A percentile compares a stretch with the other conserved stretches of the same genome.
These are phyloP conservation scores for Acanthococcus lagerstroemiae DNA, from an alignment of 2,888 invertebrate species.

Conservation along the genomic window DNA sequence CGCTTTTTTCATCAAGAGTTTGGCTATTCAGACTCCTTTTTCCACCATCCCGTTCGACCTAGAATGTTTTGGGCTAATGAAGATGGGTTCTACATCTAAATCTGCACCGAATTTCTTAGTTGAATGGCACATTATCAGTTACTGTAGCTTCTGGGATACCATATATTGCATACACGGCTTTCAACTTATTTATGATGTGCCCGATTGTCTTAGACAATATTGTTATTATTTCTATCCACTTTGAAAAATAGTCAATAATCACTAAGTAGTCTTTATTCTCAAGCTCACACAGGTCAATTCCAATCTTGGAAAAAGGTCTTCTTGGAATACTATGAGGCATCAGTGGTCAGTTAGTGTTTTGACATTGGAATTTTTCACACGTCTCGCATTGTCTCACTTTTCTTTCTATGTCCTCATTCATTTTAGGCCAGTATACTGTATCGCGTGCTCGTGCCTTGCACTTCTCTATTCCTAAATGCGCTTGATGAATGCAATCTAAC, in stretches of 20 bases:
- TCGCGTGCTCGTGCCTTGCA: neutral
- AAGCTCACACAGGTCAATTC: neutral
- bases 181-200: neutral
- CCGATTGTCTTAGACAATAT: neutral
- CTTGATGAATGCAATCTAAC: neutral
- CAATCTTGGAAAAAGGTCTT: neutral
- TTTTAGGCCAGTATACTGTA: neutral
- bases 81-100: neutral
- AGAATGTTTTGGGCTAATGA: conserved; percentile 1
- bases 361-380: neutral
- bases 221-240: conserved; percentile 9
- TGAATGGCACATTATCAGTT: conserved; percentile 13
- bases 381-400: neutral
- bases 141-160: neutral
- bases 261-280: conserved; percentile 1
- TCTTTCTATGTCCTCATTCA: conserved; percentile 1
- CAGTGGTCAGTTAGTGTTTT: neutral
- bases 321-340: neutral
- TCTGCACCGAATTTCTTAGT: neutral
- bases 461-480: neutral
- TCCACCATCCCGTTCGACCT: neutral
- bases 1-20: neutral
- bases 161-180: neutral
- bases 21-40: conserved; percentile 2
- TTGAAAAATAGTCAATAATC: conserved; percentile 3